Base-by-base conservation (phyloP, 2,888 invertebrate species). In the Nycteola revayana region DNA sequence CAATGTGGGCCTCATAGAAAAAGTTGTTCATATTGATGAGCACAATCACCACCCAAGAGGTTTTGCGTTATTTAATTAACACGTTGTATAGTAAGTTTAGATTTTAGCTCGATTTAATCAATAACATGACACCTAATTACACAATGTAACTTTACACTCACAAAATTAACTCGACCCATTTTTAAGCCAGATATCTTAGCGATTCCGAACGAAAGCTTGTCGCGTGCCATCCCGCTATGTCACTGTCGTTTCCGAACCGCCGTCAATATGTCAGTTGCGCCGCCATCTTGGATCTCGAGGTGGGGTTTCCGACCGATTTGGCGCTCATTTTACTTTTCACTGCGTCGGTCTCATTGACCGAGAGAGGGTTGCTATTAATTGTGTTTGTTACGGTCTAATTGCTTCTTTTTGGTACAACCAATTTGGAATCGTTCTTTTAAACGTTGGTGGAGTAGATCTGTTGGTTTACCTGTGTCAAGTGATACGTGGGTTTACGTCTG, bases 191-290 rank as follows among this genome's bases (percentile, higher is more conserved):
- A 52, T 52, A 45, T 54, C 41, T 46, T 57, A 57, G 42, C 40
- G 42, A 50, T 39, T 51, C 48, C 48, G 44, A 57, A 54, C 53
- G 45, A 47, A 61, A 49, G 53, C 53, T 48, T 59, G 63, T 55
- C 60, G 60, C 58, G 60, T 64, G 42, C 58, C 44, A 49, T 60
- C 58, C 59, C 63, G 59, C 50, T 73, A 54, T 39, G 66, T 76
- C 75, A 75, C 60, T 57, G 75, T 76, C 75, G 53, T 39, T 48
- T 53, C 56, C 42, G 55, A 50, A 61, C 59, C 61, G 57, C 41
- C 51, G 44, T 57, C 71, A 58, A 73, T 77, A 73, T 65, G 66
- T 75, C 68, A 56, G 36, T 40, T 54, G 46, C 47, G 28, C 38
- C 49, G 52, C 54, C 58, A 50, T 58, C 57, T 52, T 57, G 53